Evolutionary conservation across 37 sponge, comb jelly and placozoan genomes (phyloP).

Genomic region (Diacarnus erythraeanus): DNA sequence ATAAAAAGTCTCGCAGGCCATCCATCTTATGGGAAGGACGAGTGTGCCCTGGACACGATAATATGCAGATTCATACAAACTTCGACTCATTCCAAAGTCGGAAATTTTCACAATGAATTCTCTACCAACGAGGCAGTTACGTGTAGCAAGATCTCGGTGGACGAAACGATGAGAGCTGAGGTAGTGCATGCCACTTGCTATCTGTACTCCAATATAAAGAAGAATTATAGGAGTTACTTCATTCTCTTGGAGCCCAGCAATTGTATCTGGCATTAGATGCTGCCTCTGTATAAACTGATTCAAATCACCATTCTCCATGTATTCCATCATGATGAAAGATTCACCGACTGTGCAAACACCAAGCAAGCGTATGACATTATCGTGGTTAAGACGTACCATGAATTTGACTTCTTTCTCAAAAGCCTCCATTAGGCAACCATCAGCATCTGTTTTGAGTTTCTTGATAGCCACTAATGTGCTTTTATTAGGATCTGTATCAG

Average conservation of each 20-base stretch:
- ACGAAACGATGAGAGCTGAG: slow-evolving; percentile 71
- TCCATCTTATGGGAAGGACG: slow-evolving; percentile 81
- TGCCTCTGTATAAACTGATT: slow-evolving; percentile 88
- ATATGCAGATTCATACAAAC: slow-evolving; percentile 78
- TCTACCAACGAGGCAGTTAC: slow-evolving; percentile 89
- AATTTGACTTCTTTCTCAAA: slow-evolving; percentile 85
- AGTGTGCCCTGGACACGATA: slow-evolving; percentile 69
- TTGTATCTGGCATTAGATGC: slow-evolving; percentile 38
- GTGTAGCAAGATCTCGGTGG: slow-evolving; percentile 83
- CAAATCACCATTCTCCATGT: slow-evolving; percentile 94
- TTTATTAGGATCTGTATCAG: slow-evolving; percentile 33
- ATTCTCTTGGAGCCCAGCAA: slow-evolving; percentile 60
- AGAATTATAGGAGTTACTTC: slow-evolving; percentile 70
- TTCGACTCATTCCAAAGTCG: slow-evolving; percentile 90
- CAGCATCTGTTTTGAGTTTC: slow-evolving; percentile 68
- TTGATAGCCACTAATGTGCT: slow-evolving; percentile 72
- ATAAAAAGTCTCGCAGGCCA: slow-evolving; percentile 88
- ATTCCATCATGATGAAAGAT: slow-evolving; percentile 94
- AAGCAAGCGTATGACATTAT: slow-evolving; percentile 72
- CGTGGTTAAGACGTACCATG: slow-evolving; percentile 77
- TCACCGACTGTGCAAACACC: slow-evolving; percentile 56
- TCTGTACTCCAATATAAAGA: slow-evolving; percentile 74
- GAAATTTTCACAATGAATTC: slow-evolving; percentile 84
- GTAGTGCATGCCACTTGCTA: slow-evolving; percentile 85
- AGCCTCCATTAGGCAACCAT: slow-evolving; percentile 52